Evolutionary conservation across 2,113 vertebrate species (phyloP).

Genomic region (Nyctereutes procyonoides): DNA sequence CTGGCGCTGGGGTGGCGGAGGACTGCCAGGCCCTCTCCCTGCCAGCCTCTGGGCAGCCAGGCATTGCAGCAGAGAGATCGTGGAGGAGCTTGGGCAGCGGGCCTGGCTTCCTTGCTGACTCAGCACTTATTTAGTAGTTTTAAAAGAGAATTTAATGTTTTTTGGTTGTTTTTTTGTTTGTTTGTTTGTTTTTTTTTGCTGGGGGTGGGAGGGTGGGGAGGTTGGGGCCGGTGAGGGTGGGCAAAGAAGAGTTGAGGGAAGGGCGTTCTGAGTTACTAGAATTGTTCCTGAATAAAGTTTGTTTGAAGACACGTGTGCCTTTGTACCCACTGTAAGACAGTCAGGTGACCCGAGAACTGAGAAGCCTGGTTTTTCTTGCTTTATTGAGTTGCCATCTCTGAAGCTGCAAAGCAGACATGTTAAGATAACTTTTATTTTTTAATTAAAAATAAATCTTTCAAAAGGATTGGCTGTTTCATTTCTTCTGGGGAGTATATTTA

Average conservation of each 20-base stretch:
- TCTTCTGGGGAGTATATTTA: constrained; percentile 48
- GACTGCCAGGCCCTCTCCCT: background rate
- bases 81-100: background rate
- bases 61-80: background rate
- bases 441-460: constrained; percentile 88
- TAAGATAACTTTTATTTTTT: constrained; percentile 91
- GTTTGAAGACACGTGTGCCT: constrained; percentile 85
- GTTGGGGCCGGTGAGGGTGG: constrained; percentile 5
- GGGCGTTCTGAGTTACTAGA: constrained; percentile 70
- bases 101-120: constrained; percentile 49
- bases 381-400: constrained; percentile 79
- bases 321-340: constrained; percentile 60
- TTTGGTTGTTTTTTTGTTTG: constrained; percentile 52
- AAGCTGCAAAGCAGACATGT: constrained; percentile 86
- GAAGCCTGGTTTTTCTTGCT: constrained; percentile 82
- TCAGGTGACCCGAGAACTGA: constrained; percentile 72
- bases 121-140: constrained; percentile 83
- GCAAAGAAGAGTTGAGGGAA: constrained; percentile 58
- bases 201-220: background rate
- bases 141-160: constrained; percentile 79
- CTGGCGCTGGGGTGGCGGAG: background rate
- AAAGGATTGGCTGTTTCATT: constrained; percentile 58
- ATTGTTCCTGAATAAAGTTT: constrained; percentile 80
- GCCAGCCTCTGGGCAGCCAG: constrained; percentile 8
- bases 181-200: constrained; percentile 51